Conservation (phyloP, 2,797 vertebrate species). For the Melanotaenia nigrans region DNA sequence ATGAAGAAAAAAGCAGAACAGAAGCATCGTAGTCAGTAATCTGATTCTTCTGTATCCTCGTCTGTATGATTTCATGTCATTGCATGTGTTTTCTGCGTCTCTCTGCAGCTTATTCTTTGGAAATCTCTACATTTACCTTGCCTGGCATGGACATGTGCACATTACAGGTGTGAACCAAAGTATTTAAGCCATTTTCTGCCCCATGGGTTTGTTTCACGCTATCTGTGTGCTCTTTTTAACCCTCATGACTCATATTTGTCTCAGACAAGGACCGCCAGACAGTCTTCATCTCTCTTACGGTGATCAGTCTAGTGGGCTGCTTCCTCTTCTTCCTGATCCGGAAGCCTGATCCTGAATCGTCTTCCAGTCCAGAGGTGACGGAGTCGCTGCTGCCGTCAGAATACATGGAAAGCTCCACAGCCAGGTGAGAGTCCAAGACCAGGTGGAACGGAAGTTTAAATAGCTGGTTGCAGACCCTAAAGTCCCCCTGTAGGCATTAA, state of each 20-base stretch:
- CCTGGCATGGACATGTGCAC: slow-evolving; percentile 92
- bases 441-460: no score
- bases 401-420: slow-evolving; percentile 51
- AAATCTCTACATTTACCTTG: slow-evolving; percentile 94
- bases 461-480: no score
- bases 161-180: slow-evolving; percentile 86
- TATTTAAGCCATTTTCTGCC: background rate
- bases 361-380: slow-evolving; percentile 41
- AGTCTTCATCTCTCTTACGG: slow-evolving; percentile 94
- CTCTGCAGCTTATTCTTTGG: slow-evolving; percentile 93
- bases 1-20: no score
- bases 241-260: slow-evolving; percentile 34
- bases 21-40: no score
- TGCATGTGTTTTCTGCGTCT: background rate
- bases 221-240: slow-evolving; percentile 9
- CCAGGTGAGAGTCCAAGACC: slow-evolving; percentile 47
- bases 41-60: no score
- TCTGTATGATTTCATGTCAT: no score
- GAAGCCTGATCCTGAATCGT: slow-evolving; percentile 78
- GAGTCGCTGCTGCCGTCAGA: slow-evolving; percentile 72
- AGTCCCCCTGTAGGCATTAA: no score
- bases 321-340: slow-evolving; percentile 97
- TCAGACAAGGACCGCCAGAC: slow-evolving; percentile 93
- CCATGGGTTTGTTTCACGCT: background rate
- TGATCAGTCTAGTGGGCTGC: slow-evolving; percentile 95